Evolutionary conservation across 2,113 vertebrate species (phyloP).

Genomic region (Antechinus stuartii): DNA sequence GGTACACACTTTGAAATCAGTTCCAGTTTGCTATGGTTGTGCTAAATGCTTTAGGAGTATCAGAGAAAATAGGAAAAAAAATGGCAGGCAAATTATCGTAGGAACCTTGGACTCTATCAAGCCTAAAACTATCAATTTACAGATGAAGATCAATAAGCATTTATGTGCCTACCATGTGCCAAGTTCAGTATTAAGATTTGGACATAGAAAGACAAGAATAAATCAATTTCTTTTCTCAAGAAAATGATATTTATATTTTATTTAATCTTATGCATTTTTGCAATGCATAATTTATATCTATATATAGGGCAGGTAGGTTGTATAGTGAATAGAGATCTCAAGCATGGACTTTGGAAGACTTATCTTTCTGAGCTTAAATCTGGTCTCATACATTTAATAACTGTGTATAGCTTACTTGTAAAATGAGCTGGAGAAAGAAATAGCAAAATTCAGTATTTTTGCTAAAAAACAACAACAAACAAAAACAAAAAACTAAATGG

Average conservation of each 20-base stretch:
- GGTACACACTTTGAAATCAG: not conserved
- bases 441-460: no score
- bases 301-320: not conserved
- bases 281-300: not conserved
- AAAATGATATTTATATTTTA: not conserved
- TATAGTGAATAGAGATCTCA: no score
- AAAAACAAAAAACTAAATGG: no score
- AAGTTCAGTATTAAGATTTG: not conserved
- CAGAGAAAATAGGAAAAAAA: not conserved
- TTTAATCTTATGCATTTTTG: no score
- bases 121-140: not conserved
- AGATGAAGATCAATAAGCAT: not conserved
- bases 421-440: no score
- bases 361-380: no score
- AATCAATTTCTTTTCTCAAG: not conserved
- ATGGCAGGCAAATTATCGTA: not conserved
- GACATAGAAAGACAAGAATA: not conserved
- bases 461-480: no score
- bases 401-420: no score
- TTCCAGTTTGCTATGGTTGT: not conserved
- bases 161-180: not conserved
- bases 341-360: no score
- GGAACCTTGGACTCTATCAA: not conserved
- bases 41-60: not conserved
- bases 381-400: no score